Base-by-base conservation (phyloP, 2,888 invertebrate species). In the Crossocerus cetratus region DNA sequence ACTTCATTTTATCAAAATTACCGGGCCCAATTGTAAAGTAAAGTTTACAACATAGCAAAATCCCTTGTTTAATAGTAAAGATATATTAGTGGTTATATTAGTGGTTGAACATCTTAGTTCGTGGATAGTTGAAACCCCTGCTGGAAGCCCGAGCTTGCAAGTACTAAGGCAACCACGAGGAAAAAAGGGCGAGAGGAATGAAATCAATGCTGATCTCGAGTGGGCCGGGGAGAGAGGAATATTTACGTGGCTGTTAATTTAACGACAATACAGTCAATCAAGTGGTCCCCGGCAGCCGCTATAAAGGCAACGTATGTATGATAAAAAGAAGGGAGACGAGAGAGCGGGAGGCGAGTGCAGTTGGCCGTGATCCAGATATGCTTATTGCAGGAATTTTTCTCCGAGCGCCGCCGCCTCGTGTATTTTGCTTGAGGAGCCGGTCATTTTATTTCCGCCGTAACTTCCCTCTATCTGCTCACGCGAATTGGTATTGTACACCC, bases 371-470 rank as follows among this genome's bases (percentile, higher is more conserved):
- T 76, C 81, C 79, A 79, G 76, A 69, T 77, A 76, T 79, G 77
- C 74, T 79, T 81, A 81, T 81, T 75, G 81, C 78, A 67, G 67
- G 76, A 79, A 81, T 81, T 81, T 81, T 81, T 81, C 79, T 64
- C 63, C 67, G 53, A 16, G 20, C 61, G 56, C 16, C 64, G 32
- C 8, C 32, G 32, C 8, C 32, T 4, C 58, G 60, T 76, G 65
- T 74, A 76, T 74, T 76, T 74, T 74, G 70, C 79, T 69, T 67
- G 75, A 77, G 77, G 76, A 77, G 77, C 72, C 75, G 75, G 77
- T 76, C 79, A 76, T 79, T 81, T 81, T 79, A 75, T 77, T 75
- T 66, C 69, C 61, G 75, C 66, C 70, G 75, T 81, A 80, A 81
- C 78, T 81, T 78, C 71, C 55, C 59, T 78, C 70, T 65, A 75